These are phyloP conservation scores for Scaptodrosophila lebanonensis DNA, from an alignment of 1,140 invertebrate genomes.

Conservation along the genomic window DNA sequence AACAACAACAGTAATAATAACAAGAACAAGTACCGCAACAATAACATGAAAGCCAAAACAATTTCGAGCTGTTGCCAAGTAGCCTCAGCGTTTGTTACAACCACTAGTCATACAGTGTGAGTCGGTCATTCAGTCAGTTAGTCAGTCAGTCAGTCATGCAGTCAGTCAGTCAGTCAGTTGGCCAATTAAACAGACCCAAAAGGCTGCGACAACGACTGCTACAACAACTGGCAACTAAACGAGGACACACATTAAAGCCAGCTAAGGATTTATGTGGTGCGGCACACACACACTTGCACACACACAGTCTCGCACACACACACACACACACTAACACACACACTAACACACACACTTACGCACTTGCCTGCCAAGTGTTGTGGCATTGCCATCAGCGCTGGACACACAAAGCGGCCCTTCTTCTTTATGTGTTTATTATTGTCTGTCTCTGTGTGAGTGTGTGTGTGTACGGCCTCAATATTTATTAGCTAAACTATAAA, in stretches of 20 bases:
- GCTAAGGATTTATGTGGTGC: slow-evolving; percentile 53
- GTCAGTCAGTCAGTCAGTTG: slow-evolving; percentile 17
- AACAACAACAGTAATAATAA: too few species aligned
- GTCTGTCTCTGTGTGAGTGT: slow-evolving; percentile 15
- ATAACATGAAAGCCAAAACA: too few species aligned
- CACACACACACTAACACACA: not conserved
- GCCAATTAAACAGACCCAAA: slow-evolving; percentile 38
- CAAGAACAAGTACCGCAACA: too few species aligned
- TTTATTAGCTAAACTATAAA: slow-evolving; percentile 45
- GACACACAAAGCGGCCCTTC: too few species aligned
- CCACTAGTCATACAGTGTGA: too few species aligned
- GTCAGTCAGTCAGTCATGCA: slow-evolving; percentile 25
- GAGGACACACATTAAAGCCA: slow-evolving; percentile 64
- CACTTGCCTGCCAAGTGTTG: too few species aligned
- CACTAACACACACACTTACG: too few species aligned
- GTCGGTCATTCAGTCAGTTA: slow-evolving; percentile 18
- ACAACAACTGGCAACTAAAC: too few species aligned
- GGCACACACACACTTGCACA: slow-evolving; percentile 30
- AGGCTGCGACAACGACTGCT: slow-evolving; percentile 40
- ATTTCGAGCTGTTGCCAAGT: not conserved
- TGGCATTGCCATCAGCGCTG: too few species aligned
- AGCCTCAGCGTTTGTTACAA: not conserved
- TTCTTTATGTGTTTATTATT: too few species aligned
- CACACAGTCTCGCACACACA: slow-evolving; percentile 4
- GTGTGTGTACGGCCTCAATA: slow-evolving; percentile 33